These are phyloP conservation scores for Myotis findleyi DNA, from an alignment of 2,797 vertebrate genomes.

Conservation along the genomic window DNA sequence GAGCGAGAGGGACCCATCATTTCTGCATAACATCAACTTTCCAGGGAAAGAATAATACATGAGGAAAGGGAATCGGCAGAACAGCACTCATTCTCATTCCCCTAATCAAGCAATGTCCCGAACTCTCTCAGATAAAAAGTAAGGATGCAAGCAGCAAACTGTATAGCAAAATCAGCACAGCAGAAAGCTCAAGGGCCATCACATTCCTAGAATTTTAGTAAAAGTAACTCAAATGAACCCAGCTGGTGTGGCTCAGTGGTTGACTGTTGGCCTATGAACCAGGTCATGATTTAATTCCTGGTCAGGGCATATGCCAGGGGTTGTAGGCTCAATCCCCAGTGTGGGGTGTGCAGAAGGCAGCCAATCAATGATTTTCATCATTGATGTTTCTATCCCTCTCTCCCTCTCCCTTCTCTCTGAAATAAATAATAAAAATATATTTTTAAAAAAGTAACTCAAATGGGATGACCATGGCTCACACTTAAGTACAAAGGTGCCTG, in stretches of 20 bases:
- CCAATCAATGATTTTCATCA: too few species aligned
- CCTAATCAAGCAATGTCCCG: not conserved
- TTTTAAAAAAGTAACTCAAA: not conserved
- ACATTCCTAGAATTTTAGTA: not conserved
- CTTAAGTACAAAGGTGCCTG: not conserved
- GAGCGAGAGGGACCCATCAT: not conserved
- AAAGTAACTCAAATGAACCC: not conserved
- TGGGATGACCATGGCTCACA: not conserved
- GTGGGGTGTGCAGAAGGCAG: too few species aligned
- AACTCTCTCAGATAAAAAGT: not conserved
- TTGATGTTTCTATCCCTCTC: too few species aligned
- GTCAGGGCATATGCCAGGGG: too few species aligned
- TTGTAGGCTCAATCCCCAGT: too few species aligned
- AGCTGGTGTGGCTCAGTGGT: too few species aligned
- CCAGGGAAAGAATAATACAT: not conserved
- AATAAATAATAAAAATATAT: too few species aligned
- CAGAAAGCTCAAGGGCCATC: not conserved
- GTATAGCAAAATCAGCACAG: not conserved
- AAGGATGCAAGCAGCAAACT: not conserved
- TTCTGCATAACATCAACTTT: not conserved
- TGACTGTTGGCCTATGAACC: too few species aligned
- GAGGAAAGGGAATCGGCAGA: not conserved
- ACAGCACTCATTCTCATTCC: not conserved
- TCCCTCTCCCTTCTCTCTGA: too few species aligned
- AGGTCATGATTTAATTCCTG: too few species aligned